phyloP scores from a whole-genome alignment of 2,888 invertebrate genomes.

The Luperina nickerlii region DNA sequence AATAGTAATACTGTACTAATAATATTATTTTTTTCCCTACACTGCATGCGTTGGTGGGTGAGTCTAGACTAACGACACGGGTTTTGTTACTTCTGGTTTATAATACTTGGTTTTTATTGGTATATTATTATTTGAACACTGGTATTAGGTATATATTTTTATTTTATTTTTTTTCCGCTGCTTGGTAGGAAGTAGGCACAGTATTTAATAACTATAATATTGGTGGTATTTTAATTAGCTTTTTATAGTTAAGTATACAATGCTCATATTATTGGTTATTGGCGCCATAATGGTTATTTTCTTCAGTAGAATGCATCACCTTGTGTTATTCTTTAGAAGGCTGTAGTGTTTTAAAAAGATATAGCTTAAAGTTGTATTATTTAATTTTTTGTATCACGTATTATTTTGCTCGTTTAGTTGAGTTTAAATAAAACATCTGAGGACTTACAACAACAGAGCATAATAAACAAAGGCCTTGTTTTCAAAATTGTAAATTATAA shows the following conservation, averaged over 20 bases:
- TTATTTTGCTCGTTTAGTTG: neutral
- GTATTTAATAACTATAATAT: conserved; percentile 16
- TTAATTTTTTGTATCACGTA: neutral
- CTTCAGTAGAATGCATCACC: neutral
- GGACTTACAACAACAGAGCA: neutral
- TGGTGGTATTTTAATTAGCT: conserved; percentile 14
- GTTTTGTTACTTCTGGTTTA: conserved; percentile 69
- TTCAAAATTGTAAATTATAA: neutral
- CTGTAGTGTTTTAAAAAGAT: neutral
- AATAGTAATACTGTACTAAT: neutral
- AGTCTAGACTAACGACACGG: conserved; percentile 70
- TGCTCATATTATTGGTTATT: neutral
- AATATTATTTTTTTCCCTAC: conserved; percentile 40
- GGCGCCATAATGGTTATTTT: neutral
- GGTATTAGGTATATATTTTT: conserved; percentile 31
- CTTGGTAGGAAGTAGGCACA: neutral
- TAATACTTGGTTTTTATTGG: conserved; percentile 43
- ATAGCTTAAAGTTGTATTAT: neutral
- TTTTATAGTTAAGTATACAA: neutral
- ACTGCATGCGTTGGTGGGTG: conserved; percentile 72
- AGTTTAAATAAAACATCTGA: neutral
- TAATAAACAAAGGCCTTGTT: neutral
- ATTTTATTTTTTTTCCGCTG: neutral
- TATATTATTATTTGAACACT: conserved; percentile 35
- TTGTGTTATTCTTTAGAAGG: neutral